Conservation (phyloP, 1,140 invertebrate genomes). For the Seison nebaliae region DNA sequence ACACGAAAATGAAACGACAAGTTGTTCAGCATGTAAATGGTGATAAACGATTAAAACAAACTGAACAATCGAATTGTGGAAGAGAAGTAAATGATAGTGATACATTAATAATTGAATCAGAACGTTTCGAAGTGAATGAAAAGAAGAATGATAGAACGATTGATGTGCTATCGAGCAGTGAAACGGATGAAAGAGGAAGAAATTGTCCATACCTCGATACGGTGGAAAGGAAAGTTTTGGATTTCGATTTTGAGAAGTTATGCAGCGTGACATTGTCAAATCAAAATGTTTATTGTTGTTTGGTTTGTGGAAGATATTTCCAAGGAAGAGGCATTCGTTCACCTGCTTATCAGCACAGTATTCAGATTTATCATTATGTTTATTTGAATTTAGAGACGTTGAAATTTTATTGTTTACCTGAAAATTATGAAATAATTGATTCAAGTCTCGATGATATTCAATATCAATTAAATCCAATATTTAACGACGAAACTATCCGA, state of each 20-base stretch:
- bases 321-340: conserved; percentile 82
- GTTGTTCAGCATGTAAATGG: no score
- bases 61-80: no score
- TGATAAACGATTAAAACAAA: no score
- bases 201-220: conserved; percentile 78
- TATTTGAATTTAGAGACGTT: conserved; percentile 84
- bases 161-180: no score
- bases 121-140: no score
- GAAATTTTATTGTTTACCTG: conserved; percentile 92
- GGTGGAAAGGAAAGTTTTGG: conserved; percentile 71
- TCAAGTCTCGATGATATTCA: conserved; percentile 83
- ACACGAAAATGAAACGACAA: no score
- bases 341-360: conserved; percentile 91
- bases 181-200: conserved; percentile 17
- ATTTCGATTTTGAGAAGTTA: conserved; percentile 99
- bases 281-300: conserved; percentile 97
- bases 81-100: no score
- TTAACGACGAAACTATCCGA: conserved; percentile 49
- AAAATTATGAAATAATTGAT: conserved; percentile 98
- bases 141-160: no score
- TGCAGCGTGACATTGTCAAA: conserved; percentile 88
- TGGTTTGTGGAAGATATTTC: conserved; percentile 98
- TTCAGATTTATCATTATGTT: conserved; percentile 83
- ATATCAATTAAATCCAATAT: conserved; percentile 92
- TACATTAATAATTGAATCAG: no score